Conservation (phyloP, 2,888 invertebrate species). For the Cyclophora punctaria region DNA sequence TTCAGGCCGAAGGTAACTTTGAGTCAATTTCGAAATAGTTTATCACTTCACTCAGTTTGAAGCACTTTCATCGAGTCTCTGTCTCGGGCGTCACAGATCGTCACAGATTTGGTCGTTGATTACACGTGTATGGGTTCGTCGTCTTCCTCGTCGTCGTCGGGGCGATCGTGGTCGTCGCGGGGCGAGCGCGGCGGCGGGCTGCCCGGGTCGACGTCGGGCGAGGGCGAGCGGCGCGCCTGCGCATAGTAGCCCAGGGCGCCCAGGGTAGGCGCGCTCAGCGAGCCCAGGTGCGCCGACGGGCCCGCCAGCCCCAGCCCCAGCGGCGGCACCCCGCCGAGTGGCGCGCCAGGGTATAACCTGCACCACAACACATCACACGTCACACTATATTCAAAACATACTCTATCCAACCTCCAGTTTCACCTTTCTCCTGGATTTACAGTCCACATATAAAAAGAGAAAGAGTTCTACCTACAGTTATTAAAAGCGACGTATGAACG, state of each 20-base stretch:
- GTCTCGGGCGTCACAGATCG: conserved; percentile 14
- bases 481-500: no score
- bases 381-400: no score
- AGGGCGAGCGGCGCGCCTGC: conserved; percentile 65
- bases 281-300: conserved; percentile 79
- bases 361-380: not conserved
- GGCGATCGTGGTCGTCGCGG: conserved; percentile 46
- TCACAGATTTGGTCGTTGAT: conserved; percentile 20
- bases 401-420: not conserved
- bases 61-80: conserved; percentile 4
- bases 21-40: not conserved
- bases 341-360: conserved; percentile 77
- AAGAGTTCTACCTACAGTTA: no score
- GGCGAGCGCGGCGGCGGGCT: conserved; percentile 71
- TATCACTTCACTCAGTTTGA: not conserved
- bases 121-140: conserved; percentile 79
- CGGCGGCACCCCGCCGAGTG: conserved; percentile 73
- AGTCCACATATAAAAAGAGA: not conserved
- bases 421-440: not conserved
- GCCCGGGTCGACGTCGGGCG: conserved; percentile 76
- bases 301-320: conserved; percentile 78
- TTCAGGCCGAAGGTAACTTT: not conserved
- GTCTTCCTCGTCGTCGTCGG: conserved; percentile 75
- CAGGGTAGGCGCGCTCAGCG: conserved; percentile 81
- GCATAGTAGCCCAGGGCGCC: conserved; percentile 69